These are phyloP conservation scores for Smittia aterrima DNA, from an alignment of 2,888 invertebrate species.

Conservation along the genomic window DNA sequence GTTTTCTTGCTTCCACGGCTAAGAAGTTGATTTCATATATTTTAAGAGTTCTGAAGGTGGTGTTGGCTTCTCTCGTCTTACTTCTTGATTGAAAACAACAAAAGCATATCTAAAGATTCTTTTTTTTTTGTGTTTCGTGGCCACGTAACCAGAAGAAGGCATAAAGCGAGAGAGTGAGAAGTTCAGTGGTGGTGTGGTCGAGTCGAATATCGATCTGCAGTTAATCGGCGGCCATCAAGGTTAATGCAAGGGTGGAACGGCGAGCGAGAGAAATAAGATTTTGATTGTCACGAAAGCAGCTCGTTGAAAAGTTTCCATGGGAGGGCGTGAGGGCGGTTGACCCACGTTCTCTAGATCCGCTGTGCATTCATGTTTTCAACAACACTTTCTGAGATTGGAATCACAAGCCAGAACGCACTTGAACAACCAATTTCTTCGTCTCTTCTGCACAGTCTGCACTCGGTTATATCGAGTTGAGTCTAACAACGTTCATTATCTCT, in stretches of 20 bases:
- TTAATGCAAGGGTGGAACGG: conserved; percentile 21
- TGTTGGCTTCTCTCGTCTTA: not conserved
- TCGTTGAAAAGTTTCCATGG: too few relatives aligned
- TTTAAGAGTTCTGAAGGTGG: not conserved
- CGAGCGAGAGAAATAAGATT: not conserved
- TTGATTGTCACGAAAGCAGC: too few relatives aligned
- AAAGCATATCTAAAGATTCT: conserved; percentile 28
- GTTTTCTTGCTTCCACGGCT: not conserved
- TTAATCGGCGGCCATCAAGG: conserved; percentile 28
- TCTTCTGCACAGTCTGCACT: too few relatives aligned
- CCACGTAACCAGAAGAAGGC: conserved; percentile 32
- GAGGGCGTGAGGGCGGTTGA: not conserved
- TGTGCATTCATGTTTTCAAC: too few relatives aligned
- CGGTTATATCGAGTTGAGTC: not conserved
- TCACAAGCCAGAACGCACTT: too few relatives aligned
- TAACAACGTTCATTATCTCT: not conserved
- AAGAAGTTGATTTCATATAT: not conserved
- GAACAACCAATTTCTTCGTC: too few relatives aligned
- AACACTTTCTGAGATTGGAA: too few relatives aligned
- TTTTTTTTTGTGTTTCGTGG: conserved; percentile 3
- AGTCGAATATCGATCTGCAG: conserved; percentile 12
- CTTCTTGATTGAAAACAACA: conserved; percentile 16
- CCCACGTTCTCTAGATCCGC: too few relatives aligned
- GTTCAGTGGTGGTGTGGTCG: not conserved
- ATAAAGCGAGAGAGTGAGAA: not conserved